These are phyloP conservation scores for Chionoecetes opilio DNA, from an alignment of 1,140 invertebrate genomes.

Conservation along the genomic window DNA sequence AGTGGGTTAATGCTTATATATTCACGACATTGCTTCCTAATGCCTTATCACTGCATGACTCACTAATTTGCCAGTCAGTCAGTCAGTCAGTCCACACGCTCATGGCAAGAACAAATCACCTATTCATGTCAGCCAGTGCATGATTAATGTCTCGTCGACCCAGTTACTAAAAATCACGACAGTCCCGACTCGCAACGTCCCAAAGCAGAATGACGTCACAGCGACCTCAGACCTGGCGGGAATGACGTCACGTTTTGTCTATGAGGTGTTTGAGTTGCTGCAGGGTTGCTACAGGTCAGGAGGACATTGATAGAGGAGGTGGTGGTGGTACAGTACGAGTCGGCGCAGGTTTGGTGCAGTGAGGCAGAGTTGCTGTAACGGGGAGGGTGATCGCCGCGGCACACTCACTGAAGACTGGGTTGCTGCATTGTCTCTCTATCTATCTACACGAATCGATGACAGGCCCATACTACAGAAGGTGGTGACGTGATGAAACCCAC, in stretches of 20 bases:
- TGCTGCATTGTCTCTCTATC: neutral
- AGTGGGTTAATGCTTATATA: too few species aligned
- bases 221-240: neutral
- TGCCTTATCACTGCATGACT: neutral
- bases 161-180: slow-evolving; percentile 58
- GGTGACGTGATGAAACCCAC: neutral
- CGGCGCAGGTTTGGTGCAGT: slow-evolving; percentile 41
- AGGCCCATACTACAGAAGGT: neutral
- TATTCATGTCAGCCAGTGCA: neutral
- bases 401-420: neutral
- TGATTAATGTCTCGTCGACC: neutral
- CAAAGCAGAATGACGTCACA: slow-evolving; percentile 52
- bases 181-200: too few species aligned
- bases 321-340: neutral
- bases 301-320: neutral
- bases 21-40: neutral
- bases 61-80: neutral
- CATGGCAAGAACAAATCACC: neutral
- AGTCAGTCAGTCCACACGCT: neutral
- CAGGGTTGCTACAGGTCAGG: neutral
- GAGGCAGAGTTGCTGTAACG: neutral
- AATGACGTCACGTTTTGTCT: slow-evolving; percentile 46
- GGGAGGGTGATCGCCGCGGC: neutral
- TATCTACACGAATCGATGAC: slow-evolving; percentile 61
- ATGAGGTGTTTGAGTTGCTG: neutral